Percentiles rank a stretch among this genome's conserved stretches.
Conservation (phyloP, 2,797 vertebrate species). For the Furcifer pardalis region DNA sequence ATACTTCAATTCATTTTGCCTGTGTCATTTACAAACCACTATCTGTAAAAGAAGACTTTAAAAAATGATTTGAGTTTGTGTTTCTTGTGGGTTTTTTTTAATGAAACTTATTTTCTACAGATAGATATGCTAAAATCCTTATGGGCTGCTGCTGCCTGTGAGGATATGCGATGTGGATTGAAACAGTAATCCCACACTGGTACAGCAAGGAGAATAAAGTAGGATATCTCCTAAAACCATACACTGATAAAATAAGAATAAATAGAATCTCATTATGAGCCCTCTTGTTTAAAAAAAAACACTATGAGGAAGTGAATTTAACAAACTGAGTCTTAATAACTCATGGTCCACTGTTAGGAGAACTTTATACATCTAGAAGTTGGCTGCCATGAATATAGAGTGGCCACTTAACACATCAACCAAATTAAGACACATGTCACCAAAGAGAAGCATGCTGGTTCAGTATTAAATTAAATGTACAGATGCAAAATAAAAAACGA, state of each 20-base stretch:
- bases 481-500: too few species aligned
- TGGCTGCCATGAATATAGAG: too few species aligned
- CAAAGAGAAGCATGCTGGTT: too few species aligned
- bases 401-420: too few species aligned
- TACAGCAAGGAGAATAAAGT: background rate
- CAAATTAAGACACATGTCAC: too few species aligned
- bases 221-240: background rate
- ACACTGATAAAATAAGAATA: too few species aligned
- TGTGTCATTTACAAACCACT: constrained; percentile 8
- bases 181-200: background rate
- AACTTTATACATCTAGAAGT: background rate
- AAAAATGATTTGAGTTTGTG: background rate
- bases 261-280: background rate
- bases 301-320: too few species aligned
- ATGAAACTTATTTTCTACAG: constrained; percentile 24
- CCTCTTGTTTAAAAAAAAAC: background rate
- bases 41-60: background rate
- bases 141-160: too few species aligned
- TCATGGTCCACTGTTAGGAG: background rate
- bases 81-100: constrained; percentile 21
- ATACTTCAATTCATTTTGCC: constrained; percentile 15
- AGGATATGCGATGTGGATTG: background rate
- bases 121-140: background rate
- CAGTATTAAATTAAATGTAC: too few species aligned
- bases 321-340: background rate